These are phyloP conservation scores for Drosophila basisetae DNA, from an alignment of 2,888 invertebrate species.

Conservation along the genomic window DNA sequence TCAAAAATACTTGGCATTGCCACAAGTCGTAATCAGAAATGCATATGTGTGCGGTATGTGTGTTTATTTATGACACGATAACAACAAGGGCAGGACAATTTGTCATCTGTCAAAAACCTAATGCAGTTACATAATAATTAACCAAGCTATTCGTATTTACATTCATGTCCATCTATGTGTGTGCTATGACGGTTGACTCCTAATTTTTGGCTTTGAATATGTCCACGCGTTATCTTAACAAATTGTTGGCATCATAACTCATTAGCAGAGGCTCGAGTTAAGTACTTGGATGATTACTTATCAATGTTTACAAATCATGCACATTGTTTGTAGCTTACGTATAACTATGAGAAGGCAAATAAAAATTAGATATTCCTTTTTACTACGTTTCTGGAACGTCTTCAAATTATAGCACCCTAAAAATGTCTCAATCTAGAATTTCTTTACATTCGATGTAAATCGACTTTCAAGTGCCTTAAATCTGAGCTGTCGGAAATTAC, in stretches of 20 bases:
- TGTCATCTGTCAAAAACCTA: conserved; percentile 78
- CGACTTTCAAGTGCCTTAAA: conserved; percentile 10
- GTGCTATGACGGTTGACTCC: not conserved
- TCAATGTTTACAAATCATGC: conserved; percentile 6
- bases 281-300: conserved; percentile 4
- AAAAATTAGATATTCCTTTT: not conserved
- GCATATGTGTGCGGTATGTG: conserved; percentile 9
- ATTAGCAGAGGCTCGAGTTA: conserved; percentile 19
- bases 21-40: conserved; percentile 17
- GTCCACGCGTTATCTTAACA: conserved; percentile 26
- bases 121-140: conserved; percentile 80
- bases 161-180: conserved; percentile 6
- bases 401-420: not conserved
- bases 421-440: not conserved
- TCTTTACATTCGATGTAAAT: not conserved
- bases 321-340: not conserved
- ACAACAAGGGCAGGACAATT: conserved; percentile 56
- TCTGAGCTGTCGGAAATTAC: conserved; percentile 4
- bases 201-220: conserved; percentile 1
- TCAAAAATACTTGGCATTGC: conserved; percentile 64
- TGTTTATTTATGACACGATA: conserved; percentile 44
- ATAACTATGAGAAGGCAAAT: not conserved
- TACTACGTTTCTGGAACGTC: not conserved
- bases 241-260: conserved; percentile 29
- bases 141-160: conserved; percentile 43